Evolutionary conservation across 2,113 vertebrate species (phyloP).

Genomic region (Shinisaurus crocodilurus): DNA sequence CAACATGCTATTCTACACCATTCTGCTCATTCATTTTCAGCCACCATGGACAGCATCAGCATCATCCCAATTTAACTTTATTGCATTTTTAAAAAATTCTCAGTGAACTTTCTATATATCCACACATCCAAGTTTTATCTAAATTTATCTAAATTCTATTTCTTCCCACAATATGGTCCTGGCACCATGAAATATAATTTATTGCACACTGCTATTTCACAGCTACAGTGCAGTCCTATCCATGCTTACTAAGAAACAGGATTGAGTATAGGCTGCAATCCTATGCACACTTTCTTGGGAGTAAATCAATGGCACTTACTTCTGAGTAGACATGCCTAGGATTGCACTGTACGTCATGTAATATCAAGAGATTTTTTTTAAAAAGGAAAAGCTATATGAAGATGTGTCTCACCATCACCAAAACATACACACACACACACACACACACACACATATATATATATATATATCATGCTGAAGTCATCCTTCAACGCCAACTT

Average conservation of each 20-base stretch:
- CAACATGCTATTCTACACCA: neutral
- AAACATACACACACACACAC: neutral
- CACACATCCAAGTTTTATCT: neutral
- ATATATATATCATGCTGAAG: too few relatives aligned
- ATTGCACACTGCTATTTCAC: neutral
- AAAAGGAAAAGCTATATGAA: neutral
- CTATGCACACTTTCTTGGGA: neutral
- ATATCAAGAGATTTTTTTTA: too few relatives aligned
- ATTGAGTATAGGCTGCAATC: neutral
- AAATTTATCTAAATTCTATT: neutral
- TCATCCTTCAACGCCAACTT: too few relatives aligned
- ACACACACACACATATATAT: too few relatives aligned
- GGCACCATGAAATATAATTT: neutral
- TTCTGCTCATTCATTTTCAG: neutral
- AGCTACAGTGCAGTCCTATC: neutral
- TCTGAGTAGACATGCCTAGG: neutral
- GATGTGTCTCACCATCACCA: neutral
- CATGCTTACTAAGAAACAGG: neutral
- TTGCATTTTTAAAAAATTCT: neutral
- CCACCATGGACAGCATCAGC: neutral
- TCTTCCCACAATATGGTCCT: neutral
- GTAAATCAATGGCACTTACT: too few relatives aligned
- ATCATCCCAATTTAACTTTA: neutral
- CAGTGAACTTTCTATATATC: neutral
- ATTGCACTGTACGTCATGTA: neutral